Base-by-base conservation (phyloP, 2,888 invertebrate genomes). In the Cistogaster globosa region DNA sequence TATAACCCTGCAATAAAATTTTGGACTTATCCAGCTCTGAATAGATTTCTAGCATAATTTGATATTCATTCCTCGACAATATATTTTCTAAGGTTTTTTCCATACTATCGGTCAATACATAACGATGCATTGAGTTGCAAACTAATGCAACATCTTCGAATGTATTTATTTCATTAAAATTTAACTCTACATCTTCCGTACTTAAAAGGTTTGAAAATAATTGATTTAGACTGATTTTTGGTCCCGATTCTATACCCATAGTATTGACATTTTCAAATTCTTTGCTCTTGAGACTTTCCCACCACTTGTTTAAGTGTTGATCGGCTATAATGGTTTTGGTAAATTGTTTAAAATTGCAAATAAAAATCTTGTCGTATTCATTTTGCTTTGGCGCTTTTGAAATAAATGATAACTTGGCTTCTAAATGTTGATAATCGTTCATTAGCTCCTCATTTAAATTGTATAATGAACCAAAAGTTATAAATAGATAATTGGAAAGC, bases 101-200 rank as follows among this genome's bases (percentile, higher is more conserved):
- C 89, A 90, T 87, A 5, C 87, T 78, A 6, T 83, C 67, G 11
- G 88, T 89, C 9, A 91, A 20, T 1, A 90, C 88, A 53, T 86
- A 91, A 0, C 91, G 91, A 84, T 90, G 90, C 77, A 88, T 18
- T 0, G 90, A 90, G 71, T 91, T 91, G n/a, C 88, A 89, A 36
- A 90, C 75, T 22, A 91, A 42, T 0, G 90, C 91, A 1, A 11
- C n/a, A 16, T 90, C 89, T 5, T 58, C 57, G 0, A 69, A 6
- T 0, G 69, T 48, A 84, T 89, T 69, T 14, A 91, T 89, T 0
- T 74, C 16, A 0, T 83, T 26, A 0, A 87, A 75, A 7, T 82
- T 72, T 0, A 90, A 87, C n/a, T 90, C 72, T 0, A 86, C 86
- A 55, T 69, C 84, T 6, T 87, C 78, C 0, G 89, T 88, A 32